Conservation (phyloP, 2,113 vertebrate genomes). For the Bubo blakistoni region DNA sequence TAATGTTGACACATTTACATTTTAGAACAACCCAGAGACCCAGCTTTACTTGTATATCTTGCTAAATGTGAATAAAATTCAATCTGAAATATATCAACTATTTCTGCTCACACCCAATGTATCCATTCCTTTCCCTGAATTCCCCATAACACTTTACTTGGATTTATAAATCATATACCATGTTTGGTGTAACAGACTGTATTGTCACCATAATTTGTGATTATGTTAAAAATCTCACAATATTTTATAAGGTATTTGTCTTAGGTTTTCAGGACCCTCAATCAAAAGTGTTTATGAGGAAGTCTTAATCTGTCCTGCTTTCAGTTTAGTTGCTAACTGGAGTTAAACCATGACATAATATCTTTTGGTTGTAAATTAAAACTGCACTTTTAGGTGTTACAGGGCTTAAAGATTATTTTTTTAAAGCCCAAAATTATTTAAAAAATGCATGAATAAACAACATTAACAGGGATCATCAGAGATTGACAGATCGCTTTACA, state of each 20-base stretch:
- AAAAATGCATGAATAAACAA: background rate
- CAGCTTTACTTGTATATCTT: background rate
- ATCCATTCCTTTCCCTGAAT: background rate
- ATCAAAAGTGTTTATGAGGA: background rate
- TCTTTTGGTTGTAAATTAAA: background rate
- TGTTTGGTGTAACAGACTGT: background rate
- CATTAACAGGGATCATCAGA: background rate
- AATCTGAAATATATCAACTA: background rate
- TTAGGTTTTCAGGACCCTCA: background rate
- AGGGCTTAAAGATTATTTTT: background rate
- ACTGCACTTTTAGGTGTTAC: background rate
- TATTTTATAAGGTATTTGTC: background rate
- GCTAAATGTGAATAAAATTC: background rate
- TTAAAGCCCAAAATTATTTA: background rate
- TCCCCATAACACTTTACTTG: background rate
- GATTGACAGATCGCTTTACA: background rate
- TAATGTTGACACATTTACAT: background rate
- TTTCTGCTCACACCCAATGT: background rate
- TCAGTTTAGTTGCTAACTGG: too few relatives aligned
- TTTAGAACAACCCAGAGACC: background rate
- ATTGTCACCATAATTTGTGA: background rate
- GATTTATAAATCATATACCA: background rate
- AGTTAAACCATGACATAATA: background rate
- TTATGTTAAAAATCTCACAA: background rate
- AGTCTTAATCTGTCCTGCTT: background rate